These are phyloP conservation scores for Anableps anableps DNA, from an alignment of 2,797 vertebrate species.

Conservation along the genomic window DNA sequence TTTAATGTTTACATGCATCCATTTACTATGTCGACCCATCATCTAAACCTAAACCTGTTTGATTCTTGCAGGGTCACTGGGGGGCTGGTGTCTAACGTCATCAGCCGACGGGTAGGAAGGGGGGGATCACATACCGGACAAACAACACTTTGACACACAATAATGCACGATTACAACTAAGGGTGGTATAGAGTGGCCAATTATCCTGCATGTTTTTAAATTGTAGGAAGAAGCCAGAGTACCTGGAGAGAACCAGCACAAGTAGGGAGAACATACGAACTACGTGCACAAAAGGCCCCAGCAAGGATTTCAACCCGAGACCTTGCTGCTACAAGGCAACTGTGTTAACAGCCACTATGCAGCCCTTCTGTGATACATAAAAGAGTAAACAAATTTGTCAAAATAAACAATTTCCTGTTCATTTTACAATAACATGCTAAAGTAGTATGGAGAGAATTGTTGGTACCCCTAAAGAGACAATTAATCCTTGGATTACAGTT, in stretches of 20 bases:
- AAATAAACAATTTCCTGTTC: neutral
- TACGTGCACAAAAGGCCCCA: too few relatives aligned
- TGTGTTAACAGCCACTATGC: neutral
- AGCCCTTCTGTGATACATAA: neutral
- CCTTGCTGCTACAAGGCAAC: neutral
- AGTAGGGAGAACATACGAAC: too few relatives aligned
- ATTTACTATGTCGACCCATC: neutral
- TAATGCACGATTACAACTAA: neutral
- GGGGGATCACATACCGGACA: neutral
- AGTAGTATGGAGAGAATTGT: neutral
- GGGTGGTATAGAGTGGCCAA: neutral
- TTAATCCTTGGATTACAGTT: neutral
- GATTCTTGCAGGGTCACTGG: neutral
- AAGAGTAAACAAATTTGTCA: neutral
- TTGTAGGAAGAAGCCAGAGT: neutral
- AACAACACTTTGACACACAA: neutral
- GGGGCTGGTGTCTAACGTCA: neutral
- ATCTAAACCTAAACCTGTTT: neutral
- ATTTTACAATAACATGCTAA: neutral
- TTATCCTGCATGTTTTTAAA: neutral
- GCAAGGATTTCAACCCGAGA: neutral
- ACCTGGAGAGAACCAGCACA: neutral
- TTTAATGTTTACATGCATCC: neutral
- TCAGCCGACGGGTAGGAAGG: neutral
- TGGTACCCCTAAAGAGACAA: neutral